Evolutionary conservation across 2,888 invertebrate species (phyloP), one percentile per base, ranked within the genome.

Genomic region (Andrena dorsata): DNA sequence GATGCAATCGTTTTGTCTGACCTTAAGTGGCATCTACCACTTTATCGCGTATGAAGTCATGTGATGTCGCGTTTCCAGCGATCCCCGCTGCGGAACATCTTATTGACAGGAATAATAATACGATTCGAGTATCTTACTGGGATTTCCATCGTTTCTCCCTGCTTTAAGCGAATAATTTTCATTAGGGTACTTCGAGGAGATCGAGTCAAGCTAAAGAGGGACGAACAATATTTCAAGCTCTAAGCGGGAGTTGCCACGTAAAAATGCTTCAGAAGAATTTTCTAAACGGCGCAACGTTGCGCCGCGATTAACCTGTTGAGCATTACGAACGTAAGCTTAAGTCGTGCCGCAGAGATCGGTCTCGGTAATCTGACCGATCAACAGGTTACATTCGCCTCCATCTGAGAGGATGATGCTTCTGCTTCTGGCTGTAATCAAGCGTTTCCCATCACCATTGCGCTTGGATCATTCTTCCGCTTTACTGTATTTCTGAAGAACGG

Each of bases 241-340:
- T 10, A 20, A 4, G 8, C n/a, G 26, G 41, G 82, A 82, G 51
- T 71, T 63, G 49, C 61, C n/a, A 32, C 64, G 72, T 75, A 75
- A 65, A 84, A 78, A 61, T 47, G 69, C 28, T 61, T 16, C 8
- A 8, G 63, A 73, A 81, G 53, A 72, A 81, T 86, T 70, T 84
- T 82, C 86, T 56, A 60, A 76, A 74, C 68, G 63, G 69, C 66
- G 13, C 49, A 75, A 58, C 72, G 53, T 75, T 83, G 77, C 71
- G 60, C 80, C 58, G 72, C 86, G 89, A 89, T 89, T 89, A 89
- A 89, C 89, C 89, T 89, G 89, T 89, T 89, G 89, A 89, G 79
- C 86, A 84, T 75, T 80, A 82, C 84, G 84, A 85, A 81, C 82
- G 78, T 65, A 76, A 85, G 85, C 82, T 83, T 76, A 73, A 83